Evolutionary conservation across 2,797 vertebrate species (phyloP), one percentile per base, ranked within the genome.

Genomic region (Falco concolor): DNA sequence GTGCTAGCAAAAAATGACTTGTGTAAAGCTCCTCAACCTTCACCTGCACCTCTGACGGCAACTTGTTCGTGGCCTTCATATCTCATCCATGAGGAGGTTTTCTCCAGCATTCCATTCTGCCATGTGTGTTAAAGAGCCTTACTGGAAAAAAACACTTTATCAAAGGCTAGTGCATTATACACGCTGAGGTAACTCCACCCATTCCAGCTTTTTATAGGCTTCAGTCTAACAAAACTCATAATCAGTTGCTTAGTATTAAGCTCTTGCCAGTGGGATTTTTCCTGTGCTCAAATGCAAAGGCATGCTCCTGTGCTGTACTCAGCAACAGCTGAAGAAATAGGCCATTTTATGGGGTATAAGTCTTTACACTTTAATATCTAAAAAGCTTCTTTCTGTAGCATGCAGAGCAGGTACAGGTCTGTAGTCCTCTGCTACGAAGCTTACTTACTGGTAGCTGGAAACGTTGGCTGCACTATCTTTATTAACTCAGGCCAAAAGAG

Each of bases 31-130:
- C 40, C 56, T 78, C 78, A 49, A 19, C 44, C n/a, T 87, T 57
- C 81, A 45, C 60, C 56, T 3, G 3, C 24, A 13, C 16, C 36
- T 67, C 59, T 2, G 32, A 53, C 57, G 1, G 61, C 24, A 50
- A 7, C 53, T 24, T 13, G 8, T 9, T 70, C 49, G 0, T 2
- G 40, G 74, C 13, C 34, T 50, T 60, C 12, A 0, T 47, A 2
- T 23, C 57, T n/a, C 50, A 65, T 42, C 25, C 16, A 0, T 4
- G 17, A 57, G 27, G 23, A 68, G 4, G 25, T 9, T 6, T 50
- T 13, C 54, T 78, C 49, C 5, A 1, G 38, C 40, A 63, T 50
- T 52, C 22, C 1, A 0, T 27, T 38, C 38, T 82, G 40, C 22
- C 45, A 6, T 0, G 0, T 15, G 10, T 54, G 24, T 53, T 73